Evolutionary conservation across 2,113 vertebrate species (phyloP), one percentile per base, ranked within the genome.

Genomic region (Sphyrna mokarran): DNA sequence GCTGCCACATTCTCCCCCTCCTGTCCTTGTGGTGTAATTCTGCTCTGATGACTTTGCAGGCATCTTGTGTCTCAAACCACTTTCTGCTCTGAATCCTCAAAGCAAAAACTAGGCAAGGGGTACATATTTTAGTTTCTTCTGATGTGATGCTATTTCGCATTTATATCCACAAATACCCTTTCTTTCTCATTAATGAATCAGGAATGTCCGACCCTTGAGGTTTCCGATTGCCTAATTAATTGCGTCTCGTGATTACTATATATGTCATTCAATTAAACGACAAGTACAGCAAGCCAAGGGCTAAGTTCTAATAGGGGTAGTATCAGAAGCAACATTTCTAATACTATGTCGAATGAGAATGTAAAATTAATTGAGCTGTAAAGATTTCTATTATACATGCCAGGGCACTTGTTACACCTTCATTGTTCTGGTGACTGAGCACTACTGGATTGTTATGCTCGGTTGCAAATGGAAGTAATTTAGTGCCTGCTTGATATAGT

Each of bases 111-210:
- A 13, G 26, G 29, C 87, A 61, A 90, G 33, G 58, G 18, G 29
- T 11, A 3, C 48, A 54, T 0, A 22, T 43, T 83, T 22, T 61
- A 11, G 2, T 61, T 54, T 58, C 26, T 89, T 9, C 54, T 26
- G 48, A 89, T 58, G 26, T 90, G 4, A 26, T 1, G 22, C 54
- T 26, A 61, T 58, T 61, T 90, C 11, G 5, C 13, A 33, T 90
- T 90, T 90, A 61, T 13, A 61, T 86, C 40, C 23, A 40, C 83
- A 37, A 54, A 9, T 87, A 61, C 26, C 29, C 58, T 90, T 90
- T 90, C 87, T 2, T 61, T 90, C 87, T 90, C 58, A 90, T 90
- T 90, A 61, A 86, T 86, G 40, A 86, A 90, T 58, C 54, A 63
- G 86, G 48, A 54, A 61, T 58, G 86, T 89, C 86, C 58, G 54